Percentiles rank a stretch among this genome's conserved stretches.
phyloP scores from a whole-genome alignment of 2,888 invertebrate genomes.

The Proisotoma minuta region DNA sequence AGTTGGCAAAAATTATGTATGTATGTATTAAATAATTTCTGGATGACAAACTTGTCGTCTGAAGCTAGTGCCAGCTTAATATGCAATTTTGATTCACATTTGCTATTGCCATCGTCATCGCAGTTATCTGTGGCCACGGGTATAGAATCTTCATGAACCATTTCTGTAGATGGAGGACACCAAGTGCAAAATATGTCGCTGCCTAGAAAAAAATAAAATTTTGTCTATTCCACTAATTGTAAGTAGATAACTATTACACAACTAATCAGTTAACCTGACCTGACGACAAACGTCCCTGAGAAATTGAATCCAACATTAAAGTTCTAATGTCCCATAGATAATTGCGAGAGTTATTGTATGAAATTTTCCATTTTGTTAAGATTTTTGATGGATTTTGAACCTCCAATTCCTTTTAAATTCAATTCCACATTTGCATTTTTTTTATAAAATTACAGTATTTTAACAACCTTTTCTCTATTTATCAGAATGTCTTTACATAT shows the following conservation, averaged over 20 bases:
- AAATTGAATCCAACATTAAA: not conserved
- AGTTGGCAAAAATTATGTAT: too few species aligned
- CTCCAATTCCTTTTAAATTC: not conserved
- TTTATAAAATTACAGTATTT: not conserved
- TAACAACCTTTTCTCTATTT: not conserved
- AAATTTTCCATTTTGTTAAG: not conserved
- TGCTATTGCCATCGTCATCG: conserved; percentile 3
- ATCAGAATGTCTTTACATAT: not conserved
- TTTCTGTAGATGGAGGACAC: conserved; percentile 1
- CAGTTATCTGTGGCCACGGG: conserved; percentile 7
- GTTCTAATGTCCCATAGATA: not conserved
- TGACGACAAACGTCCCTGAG: not conserved
- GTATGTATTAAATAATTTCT: too few species aligned
- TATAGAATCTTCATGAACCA: not conserved
- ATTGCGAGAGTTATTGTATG: not conserved
- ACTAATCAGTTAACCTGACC: not conserved
- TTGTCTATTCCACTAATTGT: not conserved
- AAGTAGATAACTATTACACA: too few species aligned
- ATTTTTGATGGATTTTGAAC: not conserved
- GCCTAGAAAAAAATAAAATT: not conserved
- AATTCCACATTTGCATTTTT: not conserved
- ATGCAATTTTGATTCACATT: not conserved
- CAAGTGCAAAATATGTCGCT: conserved; percentile 1
- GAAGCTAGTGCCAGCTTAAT: too few species aligned
- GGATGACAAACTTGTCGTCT: too few species aligned